phyloP scores from a whole-genome alignment of 2,888 invertebrate species.

The Eupithecia vulgata region DNA sequence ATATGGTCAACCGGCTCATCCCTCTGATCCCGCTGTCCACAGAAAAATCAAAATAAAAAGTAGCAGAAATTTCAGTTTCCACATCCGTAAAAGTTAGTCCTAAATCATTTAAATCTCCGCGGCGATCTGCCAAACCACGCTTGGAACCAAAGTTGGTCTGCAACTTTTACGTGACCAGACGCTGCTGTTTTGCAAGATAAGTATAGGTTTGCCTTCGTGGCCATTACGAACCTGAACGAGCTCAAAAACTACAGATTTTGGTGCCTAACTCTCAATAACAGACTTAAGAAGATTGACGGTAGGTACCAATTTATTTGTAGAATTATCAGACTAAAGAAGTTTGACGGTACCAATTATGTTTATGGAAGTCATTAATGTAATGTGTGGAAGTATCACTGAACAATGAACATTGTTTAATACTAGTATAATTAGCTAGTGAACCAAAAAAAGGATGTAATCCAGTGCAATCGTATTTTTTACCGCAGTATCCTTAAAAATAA shows the following conservation, averaged over 20 bases:
- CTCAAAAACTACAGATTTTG: not conserved
- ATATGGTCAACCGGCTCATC: not conserved
- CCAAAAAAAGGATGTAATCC: no score
- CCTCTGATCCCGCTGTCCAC: not conserved
- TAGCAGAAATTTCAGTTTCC: not conserved
- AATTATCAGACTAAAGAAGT: no score
- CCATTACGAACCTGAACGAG: not conserved
- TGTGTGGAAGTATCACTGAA: no score
- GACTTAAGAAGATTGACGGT: no score
- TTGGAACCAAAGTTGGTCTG: not conserved
- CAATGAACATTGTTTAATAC: no score
- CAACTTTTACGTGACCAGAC: not conserved
- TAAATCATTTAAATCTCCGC: slow-evolving; percentile 8
- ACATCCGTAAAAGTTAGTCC: not conserved
- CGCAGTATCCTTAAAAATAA: not conserved
- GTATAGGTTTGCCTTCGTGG: not conserved
- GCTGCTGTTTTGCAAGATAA: not conserved
- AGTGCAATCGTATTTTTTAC: no score
- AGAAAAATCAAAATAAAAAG: not conserved
- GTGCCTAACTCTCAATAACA: no score
- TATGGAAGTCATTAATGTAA: no score
- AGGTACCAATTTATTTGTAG: no score
- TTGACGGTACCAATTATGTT: not conserved
- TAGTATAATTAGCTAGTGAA: no score
- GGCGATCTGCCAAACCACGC: slow-evolving; percentile 10